Evolutionary conservation across 2,888 invertebrate species (phyloP).

Genomic region (Agrypnus murinus): DNA sequence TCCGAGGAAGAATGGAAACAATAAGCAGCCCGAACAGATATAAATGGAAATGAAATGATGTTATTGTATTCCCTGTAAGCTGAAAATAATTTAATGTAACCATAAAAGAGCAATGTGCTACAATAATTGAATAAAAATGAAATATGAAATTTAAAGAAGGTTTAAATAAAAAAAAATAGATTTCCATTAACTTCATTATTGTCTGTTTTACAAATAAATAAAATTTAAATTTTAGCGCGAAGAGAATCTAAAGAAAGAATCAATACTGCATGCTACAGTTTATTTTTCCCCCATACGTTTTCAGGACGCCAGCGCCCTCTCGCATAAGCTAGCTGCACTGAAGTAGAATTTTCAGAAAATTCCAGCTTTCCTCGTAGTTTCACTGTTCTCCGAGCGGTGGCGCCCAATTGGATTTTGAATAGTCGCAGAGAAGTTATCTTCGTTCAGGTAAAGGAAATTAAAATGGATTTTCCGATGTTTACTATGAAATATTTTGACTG

Average conservation of each 20-base stretch:
- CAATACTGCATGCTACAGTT: no score
- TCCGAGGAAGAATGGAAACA: not conserved
- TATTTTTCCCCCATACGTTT: no score
- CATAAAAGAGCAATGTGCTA: not conserved
- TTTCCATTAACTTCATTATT: no score
- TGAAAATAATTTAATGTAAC: constrained; percentile 7
- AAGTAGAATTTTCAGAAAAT: not conserved
- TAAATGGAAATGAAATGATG: constrained; percentile 12
- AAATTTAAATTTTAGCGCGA: not conserved
- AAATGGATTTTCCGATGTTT: no score
- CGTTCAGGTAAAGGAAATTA: no score
- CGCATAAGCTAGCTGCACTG: not conserved
- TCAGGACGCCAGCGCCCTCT: not conserved
- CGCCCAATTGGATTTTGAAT: not conserved
- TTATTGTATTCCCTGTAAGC: constrained; percentile 7
- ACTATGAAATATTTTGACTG: no score
- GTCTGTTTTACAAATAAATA: no score
- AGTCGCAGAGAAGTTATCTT: not conserved
- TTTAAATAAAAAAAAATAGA: no score
- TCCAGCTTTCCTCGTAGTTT: not conserved
- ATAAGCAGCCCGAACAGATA: constrained; percentile 7
- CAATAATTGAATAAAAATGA: no score
- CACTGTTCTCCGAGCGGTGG: not conserved
- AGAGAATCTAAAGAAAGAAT: not conserved
- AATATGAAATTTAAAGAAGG: no score